Conservation (phyloP, 2,797 vertebrate genomes). For the Ptychadena robeensis region DNA sequence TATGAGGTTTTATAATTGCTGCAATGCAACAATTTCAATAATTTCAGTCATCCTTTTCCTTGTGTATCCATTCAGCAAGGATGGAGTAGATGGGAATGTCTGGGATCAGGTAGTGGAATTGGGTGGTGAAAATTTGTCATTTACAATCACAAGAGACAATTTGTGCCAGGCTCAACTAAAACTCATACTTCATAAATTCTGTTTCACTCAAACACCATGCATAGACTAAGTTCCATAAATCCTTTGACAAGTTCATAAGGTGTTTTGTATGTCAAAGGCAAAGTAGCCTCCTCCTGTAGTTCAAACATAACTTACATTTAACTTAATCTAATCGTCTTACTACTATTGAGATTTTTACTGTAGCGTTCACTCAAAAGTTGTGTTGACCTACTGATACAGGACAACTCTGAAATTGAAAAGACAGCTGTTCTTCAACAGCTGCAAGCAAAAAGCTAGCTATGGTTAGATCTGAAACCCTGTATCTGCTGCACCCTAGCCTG, state of each 20-base stretch:
- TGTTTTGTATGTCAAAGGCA: slow-evolving; percentile 15
- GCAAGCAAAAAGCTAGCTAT: not conserved
- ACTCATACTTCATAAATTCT: too few relatives aligned
- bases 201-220: too few relatives aligned
- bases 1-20: too few relatives aligned
- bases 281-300: not conserved
- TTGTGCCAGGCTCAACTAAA: too few relatives aligned
- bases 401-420: not conserved
- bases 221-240: too few relatives aligned
- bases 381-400: not conserved
- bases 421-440: not conserved
- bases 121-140: too few relatives aligned
- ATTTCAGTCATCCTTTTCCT: too few relatives aligned
- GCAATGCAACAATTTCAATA: too few relatives aligned
- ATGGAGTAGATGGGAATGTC: too few relatives aligned
- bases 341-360: not conserved
- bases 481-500: not conserved
- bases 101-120: too few relatives aligned
- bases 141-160: too few relatives aligned
- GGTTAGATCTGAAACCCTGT: not conserved
- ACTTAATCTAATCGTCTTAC: not conserved
- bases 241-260: not conserved
- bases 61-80: too few relatives aligned
- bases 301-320: not conserved
- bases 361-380: not conserved